phyloP scores from a whole-genome alignment of 1,140 invertebrate genomes.

The Zaprionus tsacasi region DNA sequence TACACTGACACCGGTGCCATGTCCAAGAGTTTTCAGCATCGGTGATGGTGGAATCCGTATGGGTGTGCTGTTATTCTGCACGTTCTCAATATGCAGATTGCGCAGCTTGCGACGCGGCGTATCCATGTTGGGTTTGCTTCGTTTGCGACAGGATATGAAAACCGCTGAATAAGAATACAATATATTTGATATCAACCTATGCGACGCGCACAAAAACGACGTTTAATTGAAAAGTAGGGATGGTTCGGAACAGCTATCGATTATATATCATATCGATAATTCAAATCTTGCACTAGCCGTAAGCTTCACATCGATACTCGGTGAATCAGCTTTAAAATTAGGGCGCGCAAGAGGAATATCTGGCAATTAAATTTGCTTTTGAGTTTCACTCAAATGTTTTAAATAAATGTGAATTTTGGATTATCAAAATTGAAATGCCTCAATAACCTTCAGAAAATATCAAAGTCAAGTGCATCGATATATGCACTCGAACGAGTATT shows the following conservation, averaged over 20 bases:
- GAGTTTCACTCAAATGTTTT: too few relatives aligned
- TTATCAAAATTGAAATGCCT: background rate
- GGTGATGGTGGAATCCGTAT: constrained; percentile 76
- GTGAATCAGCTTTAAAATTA: background rate
- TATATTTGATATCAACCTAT: constrained; percentile 22
- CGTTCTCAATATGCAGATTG: constrained; percentile 71
- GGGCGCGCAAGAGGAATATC: background rate
- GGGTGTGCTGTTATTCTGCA: constrained; percentile 70
- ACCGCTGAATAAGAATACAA: constrained; percentile 4
- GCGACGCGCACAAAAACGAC: constrained; percentile 57
- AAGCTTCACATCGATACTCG: background rate
- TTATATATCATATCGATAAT: background rate
- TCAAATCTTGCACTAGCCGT: background rate
- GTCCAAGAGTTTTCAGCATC: constrained; percentile 74
- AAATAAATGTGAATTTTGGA: background rate
- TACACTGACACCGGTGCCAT: constrained; percentile 89
- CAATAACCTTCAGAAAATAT: too few relatives aligned
- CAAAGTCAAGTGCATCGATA: too few relatives aligned
- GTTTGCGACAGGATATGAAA: background rate
- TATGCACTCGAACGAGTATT: too few relatives aligned
- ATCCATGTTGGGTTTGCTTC: constrained; percentile 53
- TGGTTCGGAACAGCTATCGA: constrained; percentile 34
- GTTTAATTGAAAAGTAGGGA: constrained; percentile 52
- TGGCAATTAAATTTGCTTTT: too few relatives aligned
- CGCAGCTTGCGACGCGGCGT: constrained; percentile 71